These are phyloP conservation scores for Rutpela maculata DNA, from an alignment of 2,888 invertebrate species.

Conservation along the genomic window DNA sequence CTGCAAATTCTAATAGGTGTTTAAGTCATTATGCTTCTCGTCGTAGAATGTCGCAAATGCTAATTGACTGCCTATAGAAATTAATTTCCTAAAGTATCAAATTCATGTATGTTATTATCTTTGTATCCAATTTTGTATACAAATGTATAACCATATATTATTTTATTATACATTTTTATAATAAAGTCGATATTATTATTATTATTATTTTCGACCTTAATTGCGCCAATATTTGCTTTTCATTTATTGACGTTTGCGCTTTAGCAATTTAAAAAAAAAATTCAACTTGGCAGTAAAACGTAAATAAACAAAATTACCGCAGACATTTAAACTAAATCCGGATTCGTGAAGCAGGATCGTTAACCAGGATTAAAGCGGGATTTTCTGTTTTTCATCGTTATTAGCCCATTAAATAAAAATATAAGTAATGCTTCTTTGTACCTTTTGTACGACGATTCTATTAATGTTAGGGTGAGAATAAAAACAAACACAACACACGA, in stretches of 20 bases:
- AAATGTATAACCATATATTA: no score
- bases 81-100: no score
- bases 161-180: no score
- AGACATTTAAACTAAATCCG: conserved; percentile 1
- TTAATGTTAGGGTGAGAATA: conserved; percentile 4
- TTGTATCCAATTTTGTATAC: no score
- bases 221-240: no score
- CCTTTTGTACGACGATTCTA: not conserved
- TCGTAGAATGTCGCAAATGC: no score
- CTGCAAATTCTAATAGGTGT: no score
- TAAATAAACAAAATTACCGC: not conserved
- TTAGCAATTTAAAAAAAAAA: not conserved
- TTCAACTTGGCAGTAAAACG: not conserved
- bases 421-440: conserved; percentile 10
- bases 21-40: no score
- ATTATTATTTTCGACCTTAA: no score
- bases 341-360: not conserved
- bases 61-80: no score
- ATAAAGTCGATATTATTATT: no score
- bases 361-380: not conserved
- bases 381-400: conserved; percentile 7
- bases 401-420: conserved; percentile 7
- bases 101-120: no score
- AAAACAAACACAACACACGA: conserved; percentile 17
- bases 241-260: not conserved